phyloP scores from a whole-genome alignment of 2,113 vertebrate genomes.

The Equus przewalskii region DNA sequence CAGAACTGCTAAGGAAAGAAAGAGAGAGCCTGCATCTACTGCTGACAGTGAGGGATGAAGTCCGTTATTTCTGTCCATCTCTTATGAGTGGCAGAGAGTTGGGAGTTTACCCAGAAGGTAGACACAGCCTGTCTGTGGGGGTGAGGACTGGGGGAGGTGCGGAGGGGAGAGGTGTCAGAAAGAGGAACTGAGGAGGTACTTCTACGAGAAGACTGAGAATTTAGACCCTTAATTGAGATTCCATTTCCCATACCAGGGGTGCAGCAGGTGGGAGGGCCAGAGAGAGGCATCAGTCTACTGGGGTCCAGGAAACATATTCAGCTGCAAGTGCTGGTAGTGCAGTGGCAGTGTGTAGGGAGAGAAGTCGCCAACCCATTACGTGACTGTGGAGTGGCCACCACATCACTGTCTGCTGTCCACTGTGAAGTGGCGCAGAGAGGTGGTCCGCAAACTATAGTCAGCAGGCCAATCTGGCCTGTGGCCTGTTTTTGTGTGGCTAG shows the following conservation, averaged over 20 bases:
- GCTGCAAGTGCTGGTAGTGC: accelerated
- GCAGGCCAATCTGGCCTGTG: no score
- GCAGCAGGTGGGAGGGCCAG: not conserved
- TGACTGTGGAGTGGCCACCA: accelerated
- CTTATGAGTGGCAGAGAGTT: not conserved
- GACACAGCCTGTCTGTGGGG: not conserved
- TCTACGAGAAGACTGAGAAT: not conserved
- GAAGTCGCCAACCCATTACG: accelerated
- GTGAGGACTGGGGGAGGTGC: not conserved
- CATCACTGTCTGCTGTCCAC: no score
- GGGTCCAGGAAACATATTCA: not conserved
- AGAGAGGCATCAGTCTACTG: not conserved
- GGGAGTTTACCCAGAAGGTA: not conserved
- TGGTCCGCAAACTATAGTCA: accelerated
- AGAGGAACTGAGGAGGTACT: not conserved
- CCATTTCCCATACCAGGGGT: not conserved
- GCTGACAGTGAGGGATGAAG: not conserved
- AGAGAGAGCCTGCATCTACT: not conserved
- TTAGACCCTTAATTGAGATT: not conserved
- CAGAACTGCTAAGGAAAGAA: not conserved
- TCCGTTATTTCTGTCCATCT: not conserved
- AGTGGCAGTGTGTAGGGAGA: no score
- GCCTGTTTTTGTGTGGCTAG: not conserved
- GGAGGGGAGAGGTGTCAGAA: not conserved
- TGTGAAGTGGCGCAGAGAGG: not conserved